Percentiles rank a stretch among this genome's conserved stretches.
These are phyloP conservation scores for Pterocles orientalis DNA, from an alignment of 2,113 vertebrate genomes.

Conservation along the genomic window DNA sequence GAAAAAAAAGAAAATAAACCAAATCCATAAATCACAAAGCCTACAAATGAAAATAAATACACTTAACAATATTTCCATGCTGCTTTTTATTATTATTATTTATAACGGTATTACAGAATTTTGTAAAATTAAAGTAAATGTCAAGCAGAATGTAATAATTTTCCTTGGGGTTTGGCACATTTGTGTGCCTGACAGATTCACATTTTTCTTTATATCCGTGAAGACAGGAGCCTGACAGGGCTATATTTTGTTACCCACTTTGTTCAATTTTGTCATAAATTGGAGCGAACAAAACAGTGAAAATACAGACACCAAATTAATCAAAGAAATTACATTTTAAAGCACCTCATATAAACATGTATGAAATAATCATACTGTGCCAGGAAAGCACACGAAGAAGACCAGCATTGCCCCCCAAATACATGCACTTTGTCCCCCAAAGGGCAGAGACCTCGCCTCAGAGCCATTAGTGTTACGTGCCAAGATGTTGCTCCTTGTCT, in stretches of 20 bases:
- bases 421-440: neutral
- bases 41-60: constrained; percentile 71
- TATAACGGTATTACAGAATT: constrained; percentile 70
- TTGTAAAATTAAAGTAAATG: constrained; percentile 73
- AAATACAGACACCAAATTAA: constrained; percentile 74
- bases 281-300: constrained; percentile 51
- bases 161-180: constrained; percentile 68
- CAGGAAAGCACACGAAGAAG: neutral
- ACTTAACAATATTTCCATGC: constrained; percentile 66
- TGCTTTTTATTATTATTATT: constrained; percentile 72
- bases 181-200: constrained; percentile 74
- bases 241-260: constrained; percentile 76
- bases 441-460: neutral
- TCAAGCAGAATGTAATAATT: constrained; percentile 65
- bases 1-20: constrained; percentile 11
- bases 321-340: constrained; percentile 68
- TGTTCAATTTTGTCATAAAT: constrained; percentile 73
- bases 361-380: neutral
- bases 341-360: constrained; percentile 41
- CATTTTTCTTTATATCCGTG: constrained; percentile 78
- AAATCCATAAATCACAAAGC: constrained; percentile 53
- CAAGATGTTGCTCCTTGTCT: neutral
- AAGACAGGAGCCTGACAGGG: constrained; percentile 72
- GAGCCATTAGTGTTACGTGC: neutral
- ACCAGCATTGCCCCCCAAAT: neutral